Conservation (phyloP, 2,888 invertebrate species). For the Clusia tigrina region DNA sequence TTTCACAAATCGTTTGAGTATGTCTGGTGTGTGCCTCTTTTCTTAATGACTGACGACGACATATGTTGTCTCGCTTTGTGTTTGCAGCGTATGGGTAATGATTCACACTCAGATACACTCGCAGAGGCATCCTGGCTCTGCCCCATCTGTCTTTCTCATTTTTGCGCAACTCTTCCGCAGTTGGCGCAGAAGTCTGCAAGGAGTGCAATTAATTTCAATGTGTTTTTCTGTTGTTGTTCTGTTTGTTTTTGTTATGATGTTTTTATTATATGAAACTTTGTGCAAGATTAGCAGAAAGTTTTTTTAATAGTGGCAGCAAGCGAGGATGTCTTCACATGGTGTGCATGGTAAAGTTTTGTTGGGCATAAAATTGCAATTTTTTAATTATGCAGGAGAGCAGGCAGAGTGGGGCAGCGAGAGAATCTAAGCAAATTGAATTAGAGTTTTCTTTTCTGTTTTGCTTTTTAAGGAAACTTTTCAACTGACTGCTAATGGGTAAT, state of each 20-base stretch:
- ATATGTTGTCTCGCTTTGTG: conserved; percentile 14
- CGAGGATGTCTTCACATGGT: background rate
- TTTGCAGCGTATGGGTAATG: no score
- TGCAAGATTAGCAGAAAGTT: background rate
- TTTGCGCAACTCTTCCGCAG: background rate
- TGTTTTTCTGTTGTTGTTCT: conserved; percentile 7
- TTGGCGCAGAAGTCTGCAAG: background rate
- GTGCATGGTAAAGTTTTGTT: background rate
- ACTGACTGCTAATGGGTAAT: no score
- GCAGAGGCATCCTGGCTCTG: background rate
- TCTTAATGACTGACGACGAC: conserved; percentile 23
- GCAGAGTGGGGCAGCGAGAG: background rate
- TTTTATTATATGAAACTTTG: conserved; percentile 30
- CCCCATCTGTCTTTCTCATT: background rate
- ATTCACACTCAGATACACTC: background rate
- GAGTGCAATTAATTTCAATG: conserved; percentile 24
- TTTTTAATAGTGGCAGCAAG: background rate
- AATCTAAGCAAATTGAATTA: no score
- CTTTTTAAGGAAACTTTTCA: no score
- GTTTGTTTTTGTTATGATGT: conserved; percentile 31
- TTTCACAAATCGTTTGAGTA: conserved; percentile 11
- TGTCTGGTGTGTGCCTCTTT: conserved; percentile 1
- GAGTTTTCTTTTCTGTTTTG: no score
- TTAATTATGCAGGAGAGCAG: background rate
- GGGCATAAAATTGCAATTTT: background rate